Evolutionary conservation across 2,113 vertebrate genomes (phyloP), one percentile per base, ranked within the genome.

Genomic region (Melanocharis versteri): DNA sequence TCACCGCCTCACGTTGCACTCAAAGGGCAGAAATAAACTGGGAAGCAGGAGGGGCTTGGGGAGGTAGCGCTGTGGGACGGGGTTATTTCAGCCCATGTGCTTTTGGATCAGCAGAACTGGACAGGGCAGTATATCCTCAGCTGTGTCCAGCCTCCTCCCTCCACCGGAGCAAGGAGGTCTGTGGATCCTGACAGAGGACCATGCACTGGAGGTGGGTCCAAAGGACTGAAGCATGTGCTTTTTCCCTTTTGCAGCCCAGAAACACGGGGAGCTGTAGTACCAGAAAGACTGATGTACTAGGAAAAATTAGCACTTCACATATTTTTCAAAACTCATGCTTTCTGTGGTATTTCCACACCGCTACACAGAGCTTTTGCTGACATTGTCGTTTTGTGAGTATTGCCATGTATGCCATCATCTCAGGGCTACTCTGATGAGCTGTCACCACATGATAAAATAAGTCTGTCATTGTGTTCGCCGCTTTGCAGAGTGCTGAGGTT

Each of bases 1-100:
- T 66, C 68, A 35, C 82, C 0, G 60, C 92, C 71, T 90, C 19
- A 17, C 17, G 0, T 7, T 22, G 39, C 54, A 19, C 53, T 79
- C 72, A 28, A 37, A 94, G 78, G 89, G 87, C 91, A 96, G 82
- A 83, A 88, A 88, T 79, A 83, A 79, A 83, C 84, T 5, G 24
- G 73, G 66, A 79, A 65, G 61, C 65, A 79, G 91, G 91, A 94
- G 75, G 79, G 62, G 71, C 87, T 48, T 10, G 18, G 70, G 62
- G 78, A 93, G 26, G 21, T 19, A 30, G 58, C 12, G 9, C 71
- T 51, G 5, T 39, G 57, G 70, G 39, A 31, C 1, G 1, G 28
- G 54, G 81, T 40, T 77, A 24, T 87, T 73, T 77, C 48, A 50
- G 80, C 78, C 78, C 6, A 0, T 0, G 4, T 39, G 16, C 37